These are phyloP conservation scores for Holothuria glaberrima DNA, from an alignment of 35 echinoderm and acorn worm species.

Conservation along the genomic window DNA sequence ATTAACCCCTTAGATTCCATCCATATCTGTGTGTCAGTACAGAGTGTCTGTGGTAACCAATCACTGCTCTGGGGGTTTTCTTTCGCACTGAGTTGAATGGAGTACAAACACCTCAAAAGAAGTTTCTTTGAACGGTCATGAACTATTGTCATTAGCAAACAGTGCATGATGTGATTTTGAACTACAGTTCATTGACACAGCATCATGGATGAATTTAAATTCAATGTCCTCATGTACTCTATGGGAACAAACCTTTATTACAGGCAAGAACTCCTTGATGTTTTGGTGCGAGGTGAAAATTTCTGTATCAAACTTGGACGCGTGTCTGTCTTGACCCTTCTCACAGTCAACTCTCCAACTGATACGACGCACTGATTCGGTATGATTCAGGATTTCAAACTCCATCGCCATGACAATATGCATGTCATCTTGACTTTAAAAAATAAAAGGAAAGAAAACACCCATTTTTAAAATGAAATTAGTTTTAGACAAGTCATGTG, in stretches of 20 bases:
- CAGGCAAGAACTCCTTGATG: conserved; percentile 30
- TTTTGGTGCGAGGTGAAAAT: background rate
- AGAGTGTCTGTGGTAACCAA: too few relatives aligned
- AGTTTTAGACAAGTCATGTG: background rate
- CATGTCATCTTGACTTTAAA: conserved; percentile 22
- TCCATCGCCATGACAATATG: conserved; percentile 55
- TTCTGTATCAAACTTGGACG: conserved; percentile 24
- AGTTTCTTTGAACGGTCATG: too few relatives aligned
- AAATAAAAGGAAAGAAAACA: background rate
- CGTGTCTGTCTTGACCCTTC: conserved; percentile 35
- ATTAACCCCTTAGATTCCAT: too few relatives aligned
- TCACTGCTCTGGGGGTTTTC: too few relatives aligned
- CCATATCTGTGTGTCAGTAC: too few relatives aligned
- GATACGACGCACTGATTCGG: conserved; percentile 23
- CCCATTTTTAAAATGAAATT: background rate
- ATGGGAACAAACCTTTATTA: conserved; percentile 25
- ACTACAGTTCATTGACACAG: too few relatives aligned
- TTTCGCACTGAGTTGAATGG: too few relatives aligned
- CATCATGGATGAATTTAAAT: too few relatives aligned
- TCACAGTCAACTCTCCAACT: conserved; percentile 55
- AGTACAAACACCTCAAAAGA: too few relatives aligned
- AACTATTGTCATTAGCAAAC: too few relatives aligned
- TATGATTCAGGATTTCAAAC: conserved; percentile 55
- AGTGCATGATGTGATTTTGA: too few relatives aligned
- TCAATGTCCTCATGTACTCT: too few relatives aligned